phyloP scores from a whole-genome alignment of 1,140 invertebrate genomes.

The Neotoxoptera formosana region DNA sequence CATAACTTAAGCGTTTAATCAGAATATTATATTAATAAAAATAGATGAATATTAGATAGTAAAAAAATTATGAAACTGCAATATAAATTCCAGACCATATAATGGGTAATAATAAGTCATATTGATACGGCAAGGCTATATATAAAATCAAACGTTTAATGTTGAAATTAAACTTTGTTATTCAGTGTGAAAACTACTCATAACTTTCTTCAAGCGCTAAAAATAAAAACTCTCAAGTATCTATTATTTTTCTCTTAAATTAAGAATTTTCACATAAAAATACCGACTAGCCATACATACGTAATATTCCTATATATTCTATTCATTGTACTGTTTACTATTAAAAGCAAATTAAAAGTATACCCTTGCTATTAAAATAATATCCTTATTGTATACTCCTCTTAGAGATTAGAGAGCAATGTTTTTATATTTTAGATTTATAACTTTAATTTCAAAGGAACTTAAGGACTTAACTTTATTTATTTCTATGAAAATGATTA shows the following conservation, averaged over 20 bases:
- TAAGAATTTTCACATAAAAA: neutral
- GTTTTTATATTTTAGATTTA: neutral
- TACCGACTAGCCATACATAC: neutral
- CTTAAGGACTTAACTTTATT: too few relatives aligned
- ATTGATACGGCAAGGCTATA: neutral
- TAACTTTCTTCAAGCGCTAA: neutral
- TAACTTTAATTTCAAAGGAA: neutral
- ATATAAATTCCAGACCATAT: neutral
- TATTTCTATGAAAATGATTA: neutral
- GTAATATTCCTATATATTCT: neutral
- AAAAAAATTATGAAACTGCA: neutral
- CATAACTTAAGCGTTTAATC: neutral
- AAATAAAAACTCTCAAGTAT: neutral
- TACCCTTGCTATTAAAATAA: neutral
- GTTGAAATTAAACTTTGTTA: neutral
- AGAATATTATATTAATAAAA: neutral
- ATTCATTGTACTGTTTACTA: neutral
- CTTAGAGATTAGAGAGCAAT: neutral
- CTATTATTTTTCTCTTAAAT: neutral
- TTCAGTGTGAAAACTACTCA: neutral
- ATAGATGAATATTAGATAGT: neutral
- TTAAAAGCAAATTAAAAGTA: neutral
- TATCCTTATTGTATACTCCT: neutral
- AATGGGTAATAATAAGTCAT: neutral
- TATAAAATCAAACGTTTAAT: neutral